These are phyloP conservation scores for Bovichtus variegatus DNA, from an alignment of 2,797 vertebrate species.

Conservation along the genomic window DNA sequence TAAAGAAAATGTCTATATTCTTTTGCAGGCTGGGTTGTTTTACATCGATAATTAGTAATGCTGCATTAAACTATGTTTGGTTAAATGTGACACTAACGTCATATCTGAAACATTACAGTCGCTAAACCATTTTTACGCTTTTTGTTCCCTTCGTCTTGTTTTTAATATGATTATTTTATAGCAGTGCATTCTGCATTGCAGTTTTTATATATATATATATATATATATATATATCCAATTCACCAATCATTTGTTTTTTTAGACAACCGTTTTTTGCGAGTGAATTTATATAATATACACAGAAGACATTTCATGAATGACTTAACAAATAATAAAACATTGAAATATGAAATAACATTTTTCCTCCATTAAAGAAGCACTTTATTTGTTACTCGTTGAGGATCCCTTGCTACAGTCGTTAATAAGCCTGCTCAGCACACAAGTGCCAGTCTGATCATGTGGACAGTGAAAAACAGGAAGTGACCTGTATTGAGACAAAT, in stretches of 20 bases:
- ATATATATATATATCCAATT: no score
- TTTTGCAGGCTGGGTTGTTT: background rate
- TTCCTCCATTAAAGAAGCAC: background rate
- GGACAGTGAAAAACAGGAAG: constrained; percentile 70
- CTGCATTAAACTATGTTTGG: background rate
- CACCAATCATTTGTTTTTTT: background rate
- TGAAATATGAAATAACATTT: background rate
- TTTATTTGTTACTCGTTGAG: background rate
- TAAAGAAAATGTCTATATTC: background rate
- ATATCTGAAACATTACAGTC: background rate
- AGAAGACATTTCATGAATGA: background rate
- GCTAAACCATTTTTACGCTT: background rate
- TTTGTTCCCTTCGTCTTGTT: background rate
- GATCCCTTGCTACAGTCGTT: constrained; percentile 13
- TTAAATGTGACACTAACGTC: background rate
- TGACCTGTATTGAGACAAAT: constrained; percentile 45
- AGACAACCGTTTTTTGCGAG: background rate
- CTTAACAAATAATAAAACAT: no score
- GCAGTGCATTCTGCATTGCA: background rate
- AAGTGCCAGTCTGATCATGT: constrained; percentile 25
- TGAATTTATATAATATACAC: background rate
- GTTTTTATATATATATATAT: background rate
- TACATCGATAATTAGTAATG: background rate
- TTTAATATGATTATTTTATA: background rate
- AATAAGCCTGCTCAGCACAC: constrained; percentile 35